These are phyloP conservation scores for Pantala flavescens DNA, from an alignment of 1,140 invertebrate species.

Conservation along the genomic window DNA sequence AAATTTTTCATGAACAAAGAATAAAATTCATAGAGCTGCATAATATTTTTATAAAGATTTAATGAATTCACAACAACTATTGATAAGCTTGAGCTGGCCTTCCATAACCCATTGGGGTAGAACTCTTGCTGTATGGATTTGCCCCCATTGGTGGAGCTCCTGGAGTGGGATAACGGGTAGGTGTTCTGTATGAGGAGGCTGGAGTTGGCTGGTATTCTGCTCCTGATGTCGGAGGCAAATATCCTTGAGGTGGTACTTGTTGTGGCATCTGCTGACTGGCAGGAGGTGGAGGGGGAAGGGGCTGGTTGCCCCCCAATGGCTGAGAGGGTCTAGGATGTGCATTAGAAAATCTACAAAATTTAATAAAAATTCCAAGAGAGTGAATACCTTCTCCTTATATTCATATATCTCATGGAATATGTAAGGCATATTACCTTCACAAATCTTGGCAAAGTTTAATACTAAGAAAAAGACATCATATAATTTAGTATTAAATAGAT, in stretches of 20 bases:
- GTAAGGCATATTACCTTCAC: not conserved
- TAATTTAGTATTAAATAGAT: too few species aligned
- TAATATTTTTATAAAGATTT: not conserved
- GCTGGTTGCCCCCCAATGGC: not conserved
- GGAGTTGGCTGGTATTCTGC: not conserved
- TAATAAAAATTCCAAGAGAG: too few species aligned
- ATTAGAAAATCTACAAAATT: not conserved
- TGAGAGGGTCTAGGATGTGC: not conserved
- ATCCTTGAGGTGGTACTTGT: not conserved
- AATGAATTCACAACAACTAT: not conserved
- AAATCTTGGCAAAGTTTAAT: not conserved
- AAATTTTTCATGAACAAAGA: not conserved
- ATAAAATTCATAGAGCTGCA: constrained; percentile 3
- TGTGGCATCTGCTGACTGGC: not conserved
- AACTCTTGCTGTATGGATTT: not conserved
- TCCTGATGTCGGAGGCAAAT: not conserved
- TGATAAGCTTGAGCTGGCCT: not conserved
- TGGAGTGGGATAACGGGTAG: not conserved
- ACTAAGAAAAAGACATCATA: too few species aligned
- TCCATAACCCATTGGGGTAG: not conserved
- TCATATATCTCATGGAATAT: not conserved
- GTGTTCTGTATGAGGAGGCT: not conserved
- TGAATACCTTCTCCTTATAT: too few species aligned
- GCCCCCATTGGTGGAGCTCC: not conserved
- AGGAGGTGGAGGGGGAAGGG: not conserved